A percentile compares a stretch with the other conserved stretches of the same genome.
Evolutionary conservation across 2,113 vertebrate genomes (phyloP).

Genomic region (Pandion haliaetus): DNA sequence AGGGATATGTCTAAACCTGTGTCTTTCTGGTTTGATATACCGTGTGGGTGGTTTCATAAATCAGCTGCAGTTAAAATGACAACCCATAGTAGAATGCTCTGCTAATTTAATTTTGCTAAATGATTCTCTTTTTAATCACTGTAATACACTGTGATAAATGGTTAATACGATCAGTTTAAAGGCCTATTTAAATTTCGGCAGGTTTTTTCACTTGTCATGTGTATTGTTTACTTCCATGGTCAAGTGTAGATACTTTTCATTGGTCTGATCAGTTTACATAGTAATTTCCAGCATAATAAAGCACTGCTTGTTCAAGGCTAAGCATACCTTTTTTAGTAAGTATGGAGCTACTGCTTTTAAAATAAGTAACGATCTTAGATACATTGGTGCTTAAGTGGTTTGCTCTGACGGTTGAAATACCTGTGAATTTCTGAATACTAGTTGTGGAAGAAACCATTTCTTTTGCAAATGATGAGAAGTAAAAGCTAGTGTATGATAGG

Average conservation of each 20-base stretch:
- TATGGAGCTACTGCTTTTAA: not conserved
- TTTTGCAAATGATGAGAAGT: not conserved
- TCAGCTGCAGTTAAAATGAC: conserved; percentile 13
- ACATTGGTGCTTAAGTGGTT: not conserved
- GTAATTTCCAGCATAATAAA: not conserved
- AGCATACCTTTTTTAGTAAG: not conserved
- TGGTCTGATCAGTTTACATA: not conserved
- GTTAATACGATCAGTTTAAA: not conserved
- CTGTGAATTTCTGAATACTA: not conserved
- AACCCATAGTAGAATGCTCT: not conserved
- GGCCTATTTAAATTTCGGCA: not conserved
- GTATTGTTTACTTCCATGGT: not conserved
- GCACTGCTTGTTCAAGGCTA: not conserved
- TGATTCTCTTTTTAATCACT: not conserved
- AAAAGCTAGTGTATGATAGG: not conserved
- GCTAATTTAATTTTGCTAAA: conserved; percentile 41
- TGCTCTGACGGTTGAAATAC: not conserved
- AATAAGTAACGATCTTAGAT: not conserved
- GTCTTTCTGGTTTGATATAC: conserved; percentile 16
- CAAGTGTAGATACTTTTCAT: not conserved
- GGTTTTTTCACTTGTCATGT: not conserved
- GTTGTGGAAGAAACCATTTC: not conserved
- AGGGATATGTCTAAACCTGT: not conserved
- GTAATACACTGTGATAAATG: conserved; percentile 10
- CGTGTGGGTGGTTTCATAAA: not conserved